Base-by-base conservation (phyloP, 2,113 vertebrate species). In the Austrofundulus limnaeus region DNA sequence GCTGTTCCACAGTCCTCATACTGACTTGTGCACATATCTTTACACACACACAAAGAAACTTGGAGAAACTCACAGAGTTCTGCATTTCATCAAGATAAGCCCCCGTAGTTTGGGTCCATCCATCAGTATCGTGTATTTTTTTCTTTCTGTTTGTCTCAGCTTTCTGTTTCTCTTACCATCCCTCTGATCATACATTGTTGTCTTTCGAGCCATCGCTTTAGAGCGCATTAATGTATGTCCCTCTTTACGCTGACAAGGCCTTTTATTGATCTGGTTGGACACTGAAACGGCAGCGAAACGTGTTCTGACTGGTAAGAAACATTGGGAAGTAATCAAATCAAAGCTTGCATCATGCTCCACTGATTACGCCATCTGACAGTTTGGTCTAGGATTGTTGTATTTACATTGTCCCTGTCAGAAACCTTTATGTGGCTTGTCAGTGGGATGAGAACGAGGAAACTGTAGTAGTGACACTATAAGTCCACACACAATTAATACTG, bases 51-150 rank as follows among this genome's bases (percentile, higher is more conserved):
- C 48, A 23, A 3, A 62, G 39, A 43, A 16, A 62, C 61, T 59
- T 57, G 2, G 17, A 28, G 28, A 38, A 51, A 72, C 59, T 45
- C 70, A 69, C 51, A 66, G 70, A 59, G 70, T 46, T 82, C 83
- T 89, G 83, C 70, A 77, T 84, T 77, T 76, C 77, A 83, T 88
- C 84, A 87, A 77, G 78, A 83, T 77, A 77, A 75, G 58, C 53
- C 59, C 50, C 43, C 9, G 41, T 46, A 74, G 63, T 37, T 57
- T 57, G 17, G 34, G 47, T 47, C 51, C 16, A 51, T 64, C 42
- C 63, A 46, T 68, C 74, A 3, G 23, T 47, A 31, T 28, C 58
- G 28, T 48, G 11, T 39, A 45, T 24, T 72, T 65, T 70, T 43
- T 76, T 20, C 51, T 19, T 28, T 38, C 55, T 66, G 15, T 56